Conservation (phyloP, 2,797 vertebrate species). For the Anolis apletophallus region DNA sequence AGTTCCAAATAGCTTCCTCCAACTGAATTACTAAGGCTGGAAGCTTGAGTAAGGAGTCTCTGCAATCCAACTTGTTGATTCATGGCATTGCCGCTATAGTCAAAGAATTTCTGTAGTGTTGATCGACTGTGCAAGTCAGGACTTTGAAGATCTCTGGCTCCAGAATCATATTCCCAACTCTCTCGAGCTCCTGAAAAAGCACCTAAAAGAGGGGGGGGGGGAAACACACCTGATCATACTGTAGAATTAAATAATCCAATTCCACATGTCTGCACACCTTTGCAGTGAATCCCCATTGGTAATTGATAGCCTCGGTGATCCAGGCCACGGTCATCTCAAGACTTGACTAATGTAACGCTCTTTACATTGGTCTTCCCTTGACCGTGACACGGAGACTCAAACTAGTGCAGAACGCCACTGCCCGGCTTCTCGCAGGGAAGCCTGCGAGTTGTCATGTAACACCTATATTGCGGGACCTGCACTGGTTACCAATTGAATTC, state of each 20-base stretch:
- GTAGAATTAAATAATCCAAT: background rate
- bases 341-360: too few relatives aligned
- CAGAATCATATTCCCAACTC: slow-evolving; percentile 85
- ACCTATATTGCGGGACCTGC: too few relatives aligned
- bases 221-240: background rate
- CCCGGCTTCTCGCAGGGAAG: too few relatives aligned
- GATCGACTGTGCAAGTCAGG: slow-evolving; percentile 73
- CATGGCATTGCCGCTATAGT: slow-evolving; percentile 59
- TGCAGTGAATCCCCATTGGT: background rate
- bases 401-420: too few relatives aligned
- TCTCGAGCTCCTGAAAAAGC: slow-evolving; percentile 80
- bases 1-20: slow-evolving; percentile 81
- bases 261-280: background rate
- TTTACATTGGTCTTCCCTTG: too few relatives aligned
- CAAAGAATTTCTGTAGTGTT: slow-evolving; percentile 75
- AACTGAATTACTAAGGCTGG: slow-evolving; percentile 53
- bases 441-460: too few relatives aligned
- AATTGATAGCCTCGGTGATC: too few relatives aligned
- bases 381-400: too few relatives aligned
- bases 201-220: slow-evolving; percentile 73
- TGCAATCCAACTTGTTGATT: slow-evolving; percentile 72
- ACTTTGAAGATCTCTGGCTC: slow-evolving; percentile 82
- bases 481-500: too few relatives aligned
- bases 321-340: too few relatives aligned
- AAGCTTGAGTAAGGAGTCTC: slow-evolving; percentile 74